These are phyloP conservation scores for Anhinga anhinga DNA, from an alignment of 2,113 vertebrate genomes.

Conservation along the genomic window DNA sequence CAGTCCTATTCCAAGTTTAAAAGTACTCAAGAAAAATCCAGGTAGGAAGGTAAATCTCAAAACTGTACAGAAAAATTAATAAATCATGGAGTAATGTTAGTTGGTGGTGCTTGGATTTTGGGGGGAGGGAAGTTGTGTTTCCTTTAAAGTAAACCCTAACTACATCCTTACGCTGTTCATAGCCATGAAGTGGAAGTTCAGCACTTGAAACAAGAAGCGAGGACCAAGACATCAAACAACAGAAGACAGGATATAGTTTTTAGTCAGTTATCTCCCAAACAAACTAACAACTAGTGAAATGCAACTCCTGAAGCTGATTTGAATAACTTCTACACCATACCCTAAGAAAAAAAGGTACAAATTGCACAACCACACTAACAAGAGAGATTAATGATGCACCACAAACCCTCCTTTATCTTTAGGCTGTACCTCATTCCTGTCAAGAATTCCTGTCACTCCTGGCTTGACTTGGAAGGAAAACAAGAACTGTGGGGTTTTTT, in stretches of 20 bases:
- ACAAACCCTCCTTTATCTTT: background rate
- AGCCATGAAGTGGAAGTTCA: conserved; percentile 54
- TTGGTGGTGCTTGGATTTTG: background rate
- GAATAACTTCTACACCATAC: background rate
- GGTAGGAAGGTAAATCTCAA: background rate
- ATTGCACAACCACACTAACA: background rate
- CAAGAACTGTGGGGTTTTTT: accelerated
- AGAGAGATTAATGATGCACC: background rate
- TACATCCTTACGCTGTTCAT: conserved; percentile 31
- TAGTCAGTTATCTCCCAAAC: background rate
- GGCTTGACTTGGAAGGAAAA: background rate
- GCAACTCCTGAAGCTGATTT: background rate
- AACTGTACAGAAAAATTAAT: background rate
- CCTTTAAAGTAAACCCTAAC: background rate
- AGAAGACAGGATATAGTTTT: background rate
- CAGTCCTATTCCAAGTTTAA: background rate
- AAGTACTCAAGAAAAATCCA: background rate
- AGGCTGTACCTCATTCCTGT: background rate
- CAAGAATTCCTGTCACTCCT: background rate
- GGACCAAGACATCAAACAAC: conserved; percentile 41
- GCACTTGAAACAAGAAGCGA: conserved; percentile 64
- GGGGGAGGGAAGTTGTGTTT: background rate
- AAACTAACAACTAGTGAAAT: background rate
- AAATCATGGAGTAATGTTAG: background rate
- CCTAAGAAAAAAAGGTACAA: background rate